Evolutionary conservation across 2,888 invertebrate species (phyloP), one percentile per base, ranked within the genome.

Genomic region (Galeruca laticollis): DNA sequence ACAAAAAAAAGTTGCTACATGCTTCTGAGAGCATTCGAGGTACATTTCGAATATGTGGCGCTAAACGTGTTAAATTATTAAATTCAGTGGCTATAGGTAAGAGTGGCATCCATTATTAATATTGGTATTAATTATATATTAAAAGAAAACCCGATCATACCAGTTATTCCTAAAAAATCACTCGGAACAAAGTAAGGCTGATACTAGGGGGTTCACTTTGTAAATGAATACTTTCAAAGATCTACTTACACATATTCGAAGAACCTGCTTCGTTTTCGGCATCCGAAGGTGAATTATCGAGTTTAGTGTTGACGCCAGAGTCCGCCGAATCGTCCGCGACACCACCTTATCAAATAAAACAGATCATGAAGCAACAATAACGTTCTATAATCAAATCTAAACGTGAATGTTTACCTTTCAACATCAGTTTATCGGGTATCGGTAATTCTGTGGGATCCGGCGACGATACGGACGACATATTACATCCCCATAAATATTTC

Each of bases 401-500:
- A 26, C 26, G 26, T 26, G 3, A 26, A 26, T 26, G 4, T n/a
- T 73, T 77, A 82, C 83, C 81, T 81, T 84, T 83, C 18, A 76
- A 71, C 20, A 86, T 81, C 20, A 86, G 72, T 73, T 86, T 84
- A 75, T 85, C 84, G 1, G 86, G 86, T 74, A 84, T 77, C 4
- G 86, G 86, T 62, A 86, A 74, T 70, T 85, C 84, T 5, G 79
- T 78, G 0, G 86, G 84, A 68, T 85, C 82, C 3, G 86, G 86
- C 9, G 85, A 80, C n/a, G 77, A 76, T 62, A 75, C 70, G 33
- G 76, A 69, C 26, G 78, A 68, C 31, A 75, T 67, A 10, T 73
- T 57, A 21, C 18, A 56, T 40, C 47, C 73, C 77, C 80, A 78
- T 1, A 82, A 79, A 68, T 79, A 78, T 37, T 77, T 69, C 68